Conservation (phyloP, 2,113 vertebrate species). For the Dasypus novemcinctus region DNA sequence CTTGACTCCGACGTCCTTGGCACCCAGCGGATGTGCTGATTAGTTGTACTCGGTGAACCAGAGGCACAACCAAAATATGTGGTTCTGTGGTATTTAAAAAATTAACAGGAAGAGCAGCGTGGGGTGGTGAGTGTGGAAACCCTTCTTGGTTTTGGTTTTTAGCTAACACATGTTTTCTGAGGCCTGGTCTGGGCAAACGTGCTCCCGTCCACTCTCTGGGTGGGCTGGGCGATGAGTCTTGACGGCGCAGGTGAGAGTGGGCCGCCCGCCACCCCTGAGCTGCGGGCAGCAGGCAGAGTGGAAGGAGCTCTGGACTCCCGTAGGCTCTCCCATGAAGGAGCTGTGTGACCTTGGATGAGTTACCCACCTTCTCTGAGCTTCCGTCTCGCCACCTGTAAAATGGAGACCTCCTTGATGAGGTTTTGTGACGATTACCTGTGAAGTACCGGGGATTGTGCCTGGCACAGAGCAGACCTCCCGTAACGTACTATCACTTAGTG, state of each 20-base stretch:
- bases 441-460: not conserved
- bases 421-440: not conserved
- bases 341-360: conserved; percentile 1
- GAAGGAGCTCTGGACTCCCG: not conserved
- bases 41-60: conserved; percentile 33
- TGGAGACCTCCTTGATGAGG: not conserved
- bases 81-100: conserved; percentile 25
- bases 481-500: not conserved
- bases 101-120: conserved; percentile 25
- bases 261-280: not conserved
- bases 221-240: not conserved
- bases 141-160: conserved; percentile 30
- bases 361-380: not conserved
- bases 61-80: conserved; percentile 34
- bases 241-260: not conserved
- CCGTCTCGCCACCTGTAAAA: not conserved
- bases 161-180: not conserved
- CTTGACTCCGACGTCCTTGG: not conserved
- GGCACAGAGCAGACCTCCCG: not conserved
- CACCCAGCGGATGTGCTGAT: not conserved
- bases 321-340: not conserved
- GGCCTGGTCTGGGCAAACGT: not conserved
- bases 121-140: conserved; percentile 42
- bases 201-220: not conserved
- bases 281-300: not conserved